Evolutionary conservation across 1,140 invertebrate species (phyloP).

Genomic region (Arion vulgaris): DNA sequence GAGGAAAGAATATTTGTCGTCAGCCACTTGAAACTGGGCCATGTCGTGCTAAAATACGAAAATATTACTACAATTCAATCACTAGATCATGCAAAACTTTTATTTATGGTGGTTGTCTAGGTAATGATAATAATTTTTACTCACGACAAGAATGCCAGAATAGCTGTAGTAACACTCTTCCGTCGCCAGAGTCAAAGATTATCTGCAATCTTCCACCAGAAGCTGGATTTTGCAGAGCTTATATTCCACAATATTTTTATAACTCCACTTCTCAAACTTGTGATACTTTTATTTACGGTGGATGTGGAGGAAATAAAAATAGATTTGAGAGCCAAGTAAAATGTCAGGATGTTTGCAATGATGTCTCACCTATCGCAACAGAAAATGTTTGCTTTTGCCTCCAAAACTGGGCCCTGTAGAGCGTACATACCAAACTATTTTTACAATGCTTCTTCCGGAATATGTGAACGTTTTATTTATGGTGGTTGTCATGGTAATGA

Average conservation of each 20-base stretch:
- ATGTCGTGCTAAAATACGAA: not conserved
- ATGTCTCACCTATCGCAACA: no score
- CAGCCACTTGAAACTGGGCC: no score
- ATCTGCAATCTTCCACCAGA: not conserved
- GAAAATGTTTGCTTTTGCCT: no score
- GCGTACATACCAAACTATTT: not conserved
- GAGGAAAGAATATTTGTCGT: not conserved
- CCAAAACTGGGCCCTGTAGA: not conserved
- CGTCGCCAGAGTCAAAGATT: no score
- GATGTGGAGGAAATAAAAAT: not conserved
- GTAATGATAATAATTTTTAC: conserved; percentile 53
- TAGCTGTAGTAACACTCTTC: not conserved
- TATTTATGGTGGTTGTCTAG: conserved; percentile 53
- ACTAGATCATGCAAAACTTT: conserved; percentile 45
- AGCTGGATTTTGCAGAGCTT: no score
- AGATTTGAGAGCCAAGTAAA: not conserved
- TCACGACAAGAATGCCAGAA: conserved; percentile 28
- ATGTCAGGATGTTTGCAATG: not conserved
- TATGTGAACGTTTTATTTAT: not conserved
- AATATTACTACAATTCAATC: conserved; percentile 46
- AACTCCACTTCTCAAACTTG: not conserved
- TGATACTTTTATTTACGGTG: not conserved
- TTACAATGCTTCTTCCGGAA: not conserved
- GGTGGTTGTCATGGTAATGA: not conserved
- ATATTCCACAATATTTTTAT: not conserved